Base-by-base conservation (phyloP, 2,888 invertebrate species). In the Stictocephala bisonia region DNA sequence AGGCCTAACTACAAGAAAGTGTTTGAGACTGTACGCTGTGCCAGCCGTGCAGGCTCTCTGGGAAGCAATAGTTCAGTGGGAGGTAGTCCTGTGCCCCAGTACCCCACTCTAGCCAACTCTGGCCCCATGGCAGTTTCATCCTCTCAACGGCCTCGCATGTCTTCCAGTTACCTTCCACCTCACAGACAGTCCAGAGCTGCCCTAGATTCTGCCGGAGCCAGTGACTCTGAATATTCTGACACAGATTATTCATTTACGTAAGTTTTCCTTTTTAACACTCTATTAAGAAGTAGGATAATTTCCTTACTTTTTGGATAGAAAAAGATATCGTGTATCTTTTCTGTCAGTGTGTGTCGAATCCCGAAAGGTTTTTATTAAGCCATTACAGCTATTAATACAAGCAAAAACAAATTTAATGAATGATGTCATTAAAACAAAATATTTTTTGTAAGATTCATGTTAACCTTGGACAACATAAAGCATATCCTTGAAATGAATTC, bases 1-100 rank as follows among this genome's bases (percentile, higher is more conserved):
- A 93, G 93, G 80, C 90, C 91, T 72, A 90, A 93, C 80, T 95
- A 93, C 85, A 93, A 93, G 83, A 93, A 93, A 83, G 93, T 95
- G 73, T 96, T 96, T 84, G 96, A 96, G 81, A 97, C 96, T 0
- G 96, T 96, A 78, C 90, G 93, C 77, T 93, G 91, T 82, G 94
- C 93, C 72, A 75, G 75, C 24, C 58, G 74, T 31, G 60, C 72
- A 40, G 74, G 77, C 15, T 75, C 75, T 27, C 56, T 73, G 53
- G 74, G 75, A 7, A 75, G 74, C 40, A 71, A 74, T 11, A 75
- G 75, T 40, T 77, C 77, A 48, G 71, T 51, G 9, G 73, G 70
- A 9, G 53, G 76, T 50, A 74, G 81, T 24, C 79, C 79, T 11
- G 80, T 79, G 51, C 67, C 60, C 1, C 27, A 73, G 68, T 71